Percentiles rank a stretch among this genome's conserved stretches.
phyloP scores from a whole-genome alignment of 2,888 invertebrate genomes.

The Mamestra brassicae region DNA sequence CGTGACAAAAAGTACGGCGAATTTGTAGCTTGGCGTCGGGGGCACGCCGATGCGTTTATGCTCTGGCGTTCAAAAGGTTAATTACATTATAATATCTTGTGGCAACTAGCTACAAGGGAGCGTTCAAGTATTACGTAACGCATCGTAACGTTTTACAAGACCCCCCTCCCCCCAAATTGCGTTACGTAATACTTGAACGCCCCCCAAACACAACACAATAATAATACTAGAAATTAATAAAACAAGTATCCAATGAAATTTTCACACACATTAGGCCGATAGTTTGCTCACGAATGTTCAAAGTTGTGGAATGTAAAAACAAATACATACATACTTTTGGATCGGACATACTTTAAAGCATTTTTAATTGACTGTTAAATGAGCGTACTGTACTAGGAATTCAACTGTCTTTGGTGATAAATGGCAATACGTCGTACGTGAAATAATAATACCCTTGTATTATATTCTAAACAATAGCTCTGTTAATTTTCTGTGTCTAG shows the following conservation, averaged over 20 bases:
- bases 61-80: too few relatives aligned
- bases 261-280: constrained; percentile 62
- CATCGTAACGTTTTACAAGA: too few relatives aligned
- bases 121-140: too few relatives aligned
- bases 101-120: constrained; percentile 10
- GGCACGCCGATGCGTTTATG: too few relatives aligned
- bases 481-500: not conserved
- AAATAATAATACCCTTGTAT: constrained; percentile 3
- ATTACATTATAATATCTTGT: constrained; percentile 26
- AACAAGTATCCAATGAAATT: not conserved
- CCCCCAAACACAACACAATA: constrained; percentile 24
- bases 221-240: constrained; percentile 1
- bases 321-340: constrained; percentile 50
- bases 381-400: constrained; percentile 52
- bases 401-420: constrained; percentile 66
- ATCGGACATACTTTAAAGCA: constrained; percentile 72
- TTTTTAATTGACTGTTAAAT: constrained; percentile 73
- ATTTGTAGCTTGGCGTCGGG: too few relatives aligned
- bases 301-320: constrained; percentile 62
- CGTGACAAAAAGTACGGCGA: too few relatives aligned
- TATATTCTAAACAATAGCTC: constrained; percentile 3
- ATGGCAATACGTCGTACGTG: constrained; percentile 58
- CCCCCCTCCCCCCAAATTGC: too few relatives aligned
- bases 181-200: too few relatives aligned
- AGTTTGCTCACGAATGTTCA: constrained; percentile 37